These are phyloP conservation scores for Gymnobelideus leadbeateri DNA, from an alignment of 2,113 vertebrate genomes.

Conservation along the genomic window DNA sequence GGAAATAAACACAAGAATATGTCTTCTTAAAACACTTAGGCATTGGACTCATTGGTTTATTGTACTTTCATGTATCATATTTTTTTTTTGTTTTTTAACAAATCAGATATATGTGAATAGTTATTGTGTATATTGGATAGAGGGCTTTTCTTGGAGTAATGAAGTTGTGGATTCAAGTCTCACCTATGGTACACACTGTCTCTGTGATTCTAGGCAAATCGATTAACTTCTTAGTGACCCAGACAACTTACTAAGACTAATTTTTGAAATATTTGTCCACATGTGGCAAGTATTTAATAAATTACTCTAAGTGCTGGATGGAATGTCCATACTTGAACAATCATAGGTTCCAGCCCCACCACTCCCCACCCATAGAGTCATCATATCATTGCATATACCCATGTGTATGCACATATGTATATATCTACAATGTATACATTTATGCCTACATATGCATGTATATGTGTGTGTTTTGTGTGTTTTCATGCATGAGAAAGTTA, in stretches of 20 bases:
- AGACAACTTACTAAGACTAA: not conserved
- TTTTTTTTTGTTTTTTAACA: too few species aligned
- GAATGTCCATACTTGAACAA: not conserved
- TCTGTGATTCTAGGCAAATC: not conserved
- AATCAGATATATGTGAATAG: not conserved
- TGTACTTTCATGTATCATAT: not conserved
- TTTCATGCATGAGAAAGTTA: not conserved
- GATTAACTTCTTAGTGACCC: not conserved
- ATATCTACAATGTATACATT: too few species aligned
- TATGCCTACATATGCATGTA: too few species aligned
- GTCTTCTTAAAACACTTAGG: constrained; percentile 3
- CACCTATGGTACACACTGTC: not conserved
- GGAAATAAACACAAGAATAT: constrained; percentile 10
- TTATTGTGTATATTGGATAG: not conserved
- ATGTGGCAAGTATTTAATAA: not conserved
- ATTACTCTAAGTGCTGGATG: not conserved
- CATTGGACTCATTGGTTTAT: constrained; percentile 36
- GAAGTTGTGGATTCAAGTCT: not conserved
- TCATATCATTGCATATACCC: not conserved
- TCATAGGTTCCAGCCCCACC: not conserved
- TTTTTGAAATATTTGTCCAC: not conserved
- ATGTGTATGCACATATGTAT: too few species aligned
- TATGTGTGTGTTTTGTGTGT: not conserved
- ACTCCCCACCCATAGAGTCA: not conserved
- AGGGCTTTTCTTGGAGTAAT: not conserved